Percentiles rank a stretch among this genome's conserved stretches.
Evolutionary conservation across 30 jellyfish, hydroid and myxozoan genomes (phyloP).

Genomic region (Chironex yamaguchii): DNA sequence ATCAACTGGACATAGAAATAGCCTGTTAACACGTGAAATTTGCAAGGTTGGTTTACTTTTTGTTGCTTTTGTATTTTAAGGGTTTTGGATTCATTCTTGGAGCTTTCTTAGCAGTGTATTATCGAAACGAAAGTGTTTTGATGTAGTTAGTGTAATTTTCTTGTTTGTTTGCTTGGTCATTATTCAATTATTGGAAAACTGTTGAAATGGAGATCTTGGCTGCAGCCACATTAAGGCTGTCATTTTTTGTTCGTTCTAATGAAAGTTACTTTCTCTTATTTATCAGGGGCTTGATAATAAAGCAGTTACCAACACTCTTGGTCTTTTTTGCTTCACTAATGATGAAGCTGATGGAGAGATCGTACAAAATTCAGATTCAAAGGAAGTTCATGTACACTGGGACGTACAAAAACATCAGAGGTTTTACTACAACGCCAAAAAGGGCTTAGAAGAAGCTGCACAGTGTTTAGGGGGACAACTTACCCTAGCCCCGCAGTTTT

Average conservation of each 20-base stretch:
- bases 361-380: constrained; percentile 63
- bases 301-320: constrained; percentile 80
- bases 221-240: too few relatives aligned
- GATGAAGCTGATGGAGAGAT: constrained; percentile 95
- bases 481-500: constrained; percentile 89
- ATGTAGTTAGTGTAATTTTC: neutral
- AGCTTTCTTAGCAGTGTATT: too few relatives aligned
- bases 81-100: too few relatives aligned
- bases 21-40: too few relatives aligned
- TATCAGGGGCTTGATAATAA: constrained; percentile 65
- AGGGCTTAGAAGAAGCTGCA: constrained; percentile 88
- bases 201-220: too few relatives aligned
- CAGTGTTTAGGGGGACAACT: constrained; percentile 81
- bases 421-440: constrained; percentile 87
- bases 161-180: too few relatives aligned
- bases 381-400: constrained; percentile 85
- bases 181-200: too few relatives aligned
- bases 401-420: constrained; percentile 84
- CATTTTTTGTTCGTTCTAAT: too few relatives aligned
- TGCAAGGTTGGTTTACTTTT: too few relatives aligned
- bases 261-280: neutral
- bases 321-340: constrained; percentile 89
- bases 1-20: too few relatives aligned
- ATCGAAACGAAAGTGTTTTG: neutral
- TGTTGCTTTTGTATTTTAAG: too few relatives aligned